These are phyloP conservation scores for Sycophila sp. DNA, from an alignment of 1,140 invertebrate species.

Conservation along the genomic window DNA sequence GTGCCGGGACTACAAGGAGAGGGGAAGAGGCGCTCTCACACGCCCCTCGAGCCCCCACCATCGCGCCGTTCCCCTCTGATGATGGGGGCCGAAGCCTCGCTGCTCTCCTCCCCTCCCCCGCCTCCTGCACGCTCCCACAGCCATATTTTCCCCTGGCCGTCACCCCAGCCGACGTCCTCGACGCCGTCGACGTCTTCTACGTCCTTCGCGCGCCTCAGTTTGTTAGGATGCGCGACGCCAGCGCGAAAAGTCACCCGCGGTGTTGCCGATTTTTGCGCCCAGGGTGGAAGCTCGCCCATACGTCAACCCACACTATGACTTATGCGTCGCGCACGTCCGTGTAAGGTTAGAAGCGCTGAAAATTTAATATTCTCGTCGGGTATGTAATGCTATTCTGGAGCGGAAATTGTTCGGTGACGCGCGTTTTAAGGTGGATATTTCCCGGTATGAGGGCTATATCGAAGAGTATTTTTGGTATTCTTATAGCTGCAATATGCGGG, in stretches of 20 bases:
- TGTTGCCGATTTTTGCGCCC: background rate
- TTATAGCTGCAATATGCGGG: background rate
- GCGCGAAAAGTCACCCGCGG: conserved; percentile 35
- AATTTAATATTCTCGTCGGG: background rate
- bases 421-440: too few relatives aligned
- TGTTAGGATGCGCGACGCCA: conserved; percentile 51
- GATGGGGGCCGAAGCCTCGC: conserved; percentile 13
- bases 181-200: conserved; percentile 34
- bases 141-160: conserved; percentile 36
- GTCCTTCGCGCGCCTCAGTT: conserved; percentile 53
- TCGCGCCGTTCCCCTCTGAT: background rate
- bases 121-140: conserved; percentile 13
- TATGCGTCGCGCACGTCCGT: too few relatives aligned
- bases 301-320: too few relatives aligned
- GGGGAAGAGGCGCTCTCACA: conserved; percentile 24
- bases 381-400: background rate
- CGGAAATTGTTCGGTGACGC: background rate
- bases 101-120: conserved; percentile 31
- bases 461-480: background rate
- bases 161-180: conserved; percentile 37
- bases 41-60: conserved; percentile 23
- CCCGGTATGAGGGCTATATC: too few relatives aligned
- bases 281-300: background rate
- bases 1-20: background rate
- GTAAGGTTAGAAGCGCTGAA: background rate